Evolutionary conservation across 2,888 invertebrate genomes (phyloP).

Genomic region (Mylabris sibirica): DNA sequence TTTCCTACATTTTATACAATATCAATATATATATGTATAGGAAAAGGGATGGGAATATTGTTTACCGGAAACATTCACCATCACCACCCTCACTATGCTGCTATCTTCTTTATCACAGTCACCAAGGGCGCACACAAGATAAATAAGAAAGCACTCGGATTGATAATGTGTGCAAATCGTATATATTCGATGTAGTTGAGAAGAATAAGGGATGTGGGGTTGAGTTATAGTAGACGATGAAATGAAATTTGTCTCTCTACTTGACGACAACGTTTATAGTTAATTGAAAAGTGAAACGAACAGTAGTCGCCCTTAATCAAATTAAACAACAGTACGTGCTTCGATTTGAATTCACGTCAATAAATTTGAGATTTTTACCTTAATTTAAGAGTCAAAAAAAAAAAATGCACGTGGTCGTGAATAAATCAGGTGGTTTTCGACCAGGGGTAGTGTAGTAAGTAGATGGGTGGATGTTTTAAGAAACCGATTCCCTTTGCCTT

Average conservation of each 20-base stretch:
- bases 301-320: slow-evolving; percentile 14
- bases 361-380: slow-evolving; percentile 2
- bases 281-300: background rate
- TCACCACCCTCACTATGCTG: background rate
- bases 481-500: background rate
- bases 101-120: slow-evolving; percentile 3
- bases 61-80: slow-evolving; percentile 1
- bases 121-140: background rate
- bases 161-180: slow-evolving; percentile 9
- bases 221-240: background rate
- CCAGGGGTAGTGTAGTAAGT: too few relatives aligned
- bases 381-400: slow-evolving; percentile 28
- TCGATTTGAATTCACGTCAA: background rate
- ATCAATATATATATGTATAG: background rate
- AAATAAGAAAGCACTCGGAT: background rate
- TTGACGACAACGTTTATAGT: background rate
- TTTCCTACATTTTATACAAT: slow-evolving; percentile 18
- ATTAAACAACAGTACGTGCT: slow-evolving; percentile 19
- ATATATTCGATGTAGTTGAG: background rate
- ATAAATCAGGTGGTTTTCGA: slow-evolving; percentile 20
- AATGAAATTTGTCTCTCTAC: background rate
- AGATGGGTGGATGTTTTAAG: background rate
- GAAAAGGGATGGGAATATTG: background rate
- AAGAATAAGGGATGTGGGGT: background rate
- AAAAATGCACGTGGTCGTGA: slow-evolving; percentile 22